Evolutionary conservation across 2,888 invertebrate genomes (phyloP), one percentile per base, ranked within the genome.

Genomic region (Mimumesa dahlbomi): DNA sequence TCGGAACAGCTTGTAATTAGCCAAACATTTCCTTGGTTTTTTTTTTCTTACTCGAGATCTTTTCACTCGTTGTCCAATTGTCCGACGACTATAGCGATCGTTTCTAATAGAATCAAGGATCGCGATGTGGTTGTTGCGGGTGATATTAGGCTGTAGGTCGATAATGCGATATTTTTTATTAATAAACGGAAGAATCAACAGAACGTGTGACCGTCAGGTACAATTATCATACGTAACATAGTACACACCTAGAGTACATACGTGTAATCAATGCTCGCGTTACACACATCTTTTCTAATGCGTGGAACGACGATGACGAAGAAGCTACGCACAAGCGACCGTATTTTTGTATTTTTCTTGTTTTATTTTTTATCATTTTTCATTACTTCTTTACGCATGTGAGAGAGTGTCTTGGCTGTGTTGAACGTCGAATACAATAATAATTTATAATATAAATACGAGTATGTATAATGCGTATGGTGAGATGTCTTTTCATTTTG

Each of bases 181-280:
- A 69, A 80, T 69, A 72, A 81, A 79, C 75, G 67, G 62, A 81
- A 76, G 48, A 73, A 71, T 69, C 75, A 84, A 77, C 73, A 78
- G 64, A 83, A 84, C 75, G 73, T 75, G 67, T 75, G 73, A 80
- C 84, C 84, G 70, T 83, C 83, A 82, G 83, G 83, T 83, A 83
- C 83, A 82, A 82, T 78, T 72, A 76, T 79, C 58, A 54, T 70
- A 79, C 67, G 65, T 71, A 73, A 70, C 62, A 52, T 34, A 62
- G 64, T 65, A 49, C 65, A 68, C 59, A 40, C 43, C 49, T 61
- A 43, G 36, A 46, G 16, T 29, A 58, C 50, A 43, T 52, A 40
- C 50, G 53, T n/a, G n/a, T 52, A 75, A 42, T 62, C 48, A 46
- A 73, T 58, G 68, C 68, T 49, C 31, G 36, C 16, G 36, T 48